Percentiles rank a stretch among this genome's conserved stretches.
These are phyloP conservation scores for Saturnia japonica DNA, from an alignment of 2,888 invertebrate genomes.

Conservation along the genomic window DNA sequence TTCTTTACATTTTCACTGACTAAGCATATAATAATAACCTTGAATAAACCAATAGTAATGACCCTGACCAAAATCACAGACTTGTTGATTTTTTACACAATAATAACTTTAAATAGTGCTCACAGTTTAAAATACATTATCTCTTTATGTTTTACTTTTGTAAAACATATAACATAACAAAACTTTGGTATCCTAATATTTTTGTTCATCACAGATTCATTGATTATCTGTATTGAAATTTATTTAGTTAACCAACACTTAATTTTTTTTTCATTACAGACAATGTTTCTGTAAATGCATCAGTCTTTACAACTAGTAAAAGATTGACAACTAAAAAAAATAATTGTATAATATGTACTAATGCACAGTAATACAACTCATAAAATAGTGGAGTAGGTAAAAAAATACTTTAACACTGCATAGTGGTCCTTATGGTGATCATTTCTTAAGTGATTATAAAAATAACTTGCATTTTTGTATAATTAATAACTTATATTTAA, in stretches of 20 bases:
- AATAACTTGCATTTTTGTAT: conserved; percentile 23
- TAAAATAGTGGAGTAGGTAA: conserved; percentile 29
- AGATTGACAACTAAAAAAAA: conserved; percentile 9
- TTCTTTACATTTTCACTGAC: neutral
- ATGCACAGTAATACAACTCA: conserved; percentile 30
- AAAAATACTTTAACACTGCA: conserved; percentile 38
- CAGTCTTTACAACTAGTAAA: conserved; percentile 58
- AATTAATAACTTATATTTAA: neutral
- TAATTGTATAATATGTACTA: neutral
- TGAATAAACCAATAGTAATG: conserved; percentile 3
- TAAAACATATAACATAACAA: neutral
- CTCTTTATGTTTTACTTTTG: neutral
- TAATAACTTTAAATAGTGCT: neutral
- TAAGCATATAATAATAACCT: neutral
- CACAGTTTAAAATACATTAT: neutral
- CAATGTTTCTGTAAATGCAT: conserved; percentile 58
- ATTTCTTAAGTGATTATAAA: conserved; percentile 21
- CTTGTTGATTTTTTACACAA: neutral
- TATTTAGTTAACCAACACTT: neutral
- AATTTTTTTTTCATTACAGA: conserved; percentile 14
- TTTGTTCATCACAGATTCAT: conserved; percentile 17
- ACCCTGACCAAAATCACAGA: neutral
- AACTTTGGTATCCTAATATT: conserved; percentile 5
- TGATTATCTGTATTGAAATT: conserved; percentile 4
- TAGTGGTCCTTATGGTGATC: conserved; percentile 24